Conservation (phyloP, 2,888 invertebrate species). For the Zootermopsis nevadensis region DNA sequence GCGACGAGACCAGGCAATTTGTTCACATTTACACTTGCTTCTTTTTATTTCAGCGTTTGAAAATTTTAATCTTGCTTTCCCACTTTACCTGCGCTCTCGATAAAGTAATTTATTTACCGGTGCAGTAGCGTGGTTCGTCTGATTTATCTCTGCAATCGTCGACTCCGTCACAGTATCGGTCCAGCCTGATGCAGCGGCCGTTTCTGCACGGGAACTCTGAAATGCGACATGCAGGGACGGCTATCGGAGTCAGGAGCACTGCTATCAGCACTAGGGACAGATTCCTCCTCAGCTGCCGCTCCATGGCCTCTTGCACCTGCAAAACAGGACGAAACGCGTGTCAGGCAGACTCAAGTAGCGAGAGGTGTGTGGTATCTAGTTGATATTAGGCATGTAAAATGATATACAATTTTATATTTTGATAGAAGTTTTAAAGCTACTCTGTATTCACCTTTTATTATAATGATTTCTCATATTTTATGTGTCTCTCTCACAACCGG, state of each 20-base stretch:
- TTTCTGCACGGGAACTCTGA: constrained; percentile 81
- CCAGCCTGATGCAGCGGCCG: constrained; percentile 82
- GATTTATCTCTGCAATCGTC: constrained; percentile 88
- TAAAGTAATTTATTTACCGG: constrained; percentile 67
- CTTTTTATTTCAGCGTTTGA: background rate
- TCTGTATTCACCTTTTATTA: too few relatives aligned
- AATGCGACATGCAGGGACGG: constrained; percentile 75
- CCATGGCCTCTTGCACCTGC: constrained; percentile 16
- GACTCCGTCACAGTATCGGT: constrained; percentile 86
- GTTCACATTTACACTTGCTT: background rate
- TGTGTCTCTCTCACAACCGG: too few relatives aligned
- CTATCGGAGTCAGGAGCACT: constrained; percentile 57
- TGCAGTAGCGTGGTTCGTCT: constrained; percentile 85
- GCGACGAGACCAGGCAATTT: background rate
- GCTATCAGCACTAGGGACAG: constrained; percentile 43
- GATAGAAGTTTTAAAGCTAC: too few relatives aligned
- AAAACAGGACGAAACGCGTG: background rate
- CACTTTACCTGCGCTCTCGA: background rate
- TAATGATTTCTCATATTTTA: too few relatives aligned
- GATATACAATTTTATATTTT: too few relatives aligned
- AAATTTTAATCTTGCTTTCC: background rate
- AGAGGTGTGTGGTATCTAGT: too few relatives aligned
- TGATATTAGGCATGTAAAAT: too few relatives aligned
- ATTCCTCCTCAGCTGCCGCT: background rate
- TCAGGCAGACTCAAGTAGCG: too few relatives aligned